Evolutionary conservation across 2,797 vertebrate genomes (phyloP).

Genomic region (Betta splendens): DNA sequence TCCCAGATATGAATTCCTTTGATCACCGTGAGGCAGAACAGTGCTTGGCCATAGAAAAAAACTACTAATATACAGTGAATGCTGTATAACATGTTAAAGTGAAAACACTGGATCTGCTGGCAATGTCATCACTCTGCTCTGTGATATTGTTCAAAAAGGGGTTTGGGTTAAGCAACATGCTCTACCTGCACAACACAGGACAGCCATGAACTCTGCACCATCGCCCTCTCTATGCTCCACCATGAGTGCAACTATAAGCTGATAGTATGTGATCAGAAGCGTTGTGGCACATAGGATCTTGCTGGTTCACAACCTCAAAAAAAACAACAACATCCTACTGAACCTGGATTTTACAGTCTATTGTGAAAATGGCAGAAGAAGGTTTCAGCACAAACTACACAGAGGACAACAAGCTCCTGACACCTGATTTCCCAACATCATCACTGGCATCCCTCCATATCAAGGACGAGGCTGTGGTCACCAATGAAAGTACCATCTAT

Average conservation of each 20-base stretch:
- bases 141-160: constrained; percentile 31
- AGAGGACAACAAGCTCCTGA: constrained; percentile 77
- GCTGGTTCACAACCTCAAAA: constrained; percentile 48
- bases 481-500: constrained; percentile 82
- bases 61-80: too few relatives aligned
- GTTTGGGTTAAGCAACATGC: constrained; percentile 38
- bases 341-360: constrained; percentile 44
- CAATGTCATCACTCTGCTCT: constrained; percentile 52
- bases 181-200: constrained; percentile 61
- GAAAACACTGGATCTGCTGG: constrained; percentile 26
- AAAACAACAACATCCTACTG: too few relatives aligned
- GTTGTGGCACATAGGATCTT: constrained; percentile 42
- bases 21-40: constrained; percentile 9
- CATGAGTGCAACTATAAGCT: constrained; percentile 66
- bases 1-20: constrained; percentile 33
- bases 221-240: constrained; percentile 40
- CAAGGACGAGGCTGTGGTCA: constrained; percentile 81
- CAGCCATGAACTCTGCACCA: constrained; percentile 58
- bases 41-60: constrained; percentile 12
- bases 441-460: constrained; percentile 85
- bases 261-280: constrained; percentile 69
- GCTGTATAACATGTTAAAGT: constrained; percentile 4
- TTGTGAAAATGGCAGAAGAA: constrained; percentile 74
- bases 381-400: constrained; percentile 73
- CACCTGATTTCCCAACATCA: constrained; percentile 80